Evolutionary conservation across 2,113 vertebrate species (phyloP).

Genomic region (Tricholaema leucomelas): DNA sequence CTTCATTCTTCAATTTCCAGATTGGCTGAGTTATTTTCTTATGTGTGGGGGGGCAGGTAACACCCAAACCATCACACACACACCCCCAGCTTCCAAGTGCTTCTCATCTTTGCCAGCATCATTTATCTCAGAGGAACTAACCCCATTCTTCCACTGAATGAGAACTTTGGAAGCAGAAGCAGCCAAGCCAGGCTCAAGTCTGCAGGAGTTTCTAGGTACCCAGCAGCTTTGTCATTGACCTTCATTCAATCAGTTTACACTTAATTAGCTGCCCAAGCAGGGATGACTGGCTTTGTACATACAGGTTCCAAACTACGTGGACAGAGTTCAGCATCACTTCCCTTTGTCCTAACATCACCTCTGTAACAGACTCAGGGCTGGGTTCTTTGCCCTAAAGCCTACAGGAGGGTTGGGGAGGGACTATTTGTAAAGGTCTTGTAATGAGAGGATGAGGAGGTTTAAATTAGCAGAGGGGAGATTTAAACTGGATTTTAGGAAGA

Average conservation of each 20-base stretch:
- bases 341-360: no score
- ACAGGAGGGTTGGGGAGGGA: no score
- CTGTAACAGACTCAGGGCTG: neutral
- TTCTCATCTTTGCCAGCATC: accelerated
- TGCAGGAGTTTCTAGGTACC: neutral
- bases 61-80: no score
- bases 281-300: neutral
- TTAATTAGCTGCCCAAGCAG: neutral
- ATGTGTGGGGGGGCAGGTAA: no score
- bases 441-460: no score
- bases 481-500: no score
- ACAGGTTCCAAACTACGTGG: neutral
- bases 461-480: no score
- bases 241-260: neutral
- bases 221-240: neutral
- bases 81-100: neutral
- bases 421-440: no score
- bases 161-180: no score
- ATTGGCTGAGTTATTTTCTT: no score
- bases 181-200: neutral
- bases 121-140: neutral
- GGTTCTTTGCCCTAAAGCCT: neutral
- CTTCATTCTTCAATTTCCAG: no score
- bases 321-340: neutral
- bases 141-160: neutral